Base-by-base conservation (phyloP, 2,797 vertebrate species). In the Lophotriccus pileatus region DNA sequence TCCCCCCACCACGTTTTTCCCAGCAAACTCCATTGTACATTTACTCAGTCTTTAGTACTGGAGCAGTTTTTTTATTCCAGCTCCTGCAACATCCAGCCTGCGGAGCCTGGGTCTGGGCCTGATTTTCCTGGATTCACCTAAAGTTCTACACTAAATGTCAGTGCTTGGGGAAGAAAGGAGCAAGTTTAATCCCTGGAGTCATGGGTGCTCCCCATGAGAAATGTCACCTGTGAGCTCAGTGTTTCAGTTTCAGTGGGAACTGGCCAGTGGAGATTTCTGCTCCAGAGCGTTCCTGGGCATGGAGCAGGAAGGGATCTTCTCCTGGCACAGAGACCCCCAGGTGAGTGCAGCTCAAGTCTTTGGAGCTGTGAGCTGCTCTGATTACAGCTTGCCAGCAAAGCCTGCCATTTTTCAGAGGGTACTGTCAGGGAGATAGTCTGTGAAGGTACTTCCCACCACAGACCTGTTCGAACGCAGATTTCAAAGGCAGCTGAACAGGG, bases 391-490 rank as follows among this genome's bases (percentile, higher is more conserved):
- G 13, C 10, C 0, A 4, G 41, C 68, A 70, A 55, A 63, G 28
- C 28, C 50, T 70, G 67, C 9, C 44, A 37, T 53, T 43, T 47
- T 55, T 62, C 44, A 62, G 27, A 60, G 49, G 43, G 20, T 58
- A 64, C 0, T 0, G 1, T 13, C 41, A 28, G 21, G 73, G 66
- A 80, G 27, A 53, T 13, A 28, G 49, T 1, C 64, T 66, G 27
- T 73, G 62, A 30, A 72, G 24, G 20, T 4, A 9, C 17, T 69
- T 66, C 43, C 39, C 47, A 47, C 58, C 16, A 39, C 32, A 27
- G 43, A 27, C 14, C 12, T 34, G 5, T 10, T 37, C 44, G 75
- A 80, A 0, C 0, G 0, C 1, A 19, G 53, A 12, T 49, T 47
- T 39, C 37, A 44, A 25, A 69, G 73, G 39, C 39, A 52, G 28